A percentile compares a stretch with the other conserved stretches of the same genome.
phyloP scores from a whole-genome alignment of 2,888 invertebrate genomes.

The Holacanthella duospinosa region DNA sequence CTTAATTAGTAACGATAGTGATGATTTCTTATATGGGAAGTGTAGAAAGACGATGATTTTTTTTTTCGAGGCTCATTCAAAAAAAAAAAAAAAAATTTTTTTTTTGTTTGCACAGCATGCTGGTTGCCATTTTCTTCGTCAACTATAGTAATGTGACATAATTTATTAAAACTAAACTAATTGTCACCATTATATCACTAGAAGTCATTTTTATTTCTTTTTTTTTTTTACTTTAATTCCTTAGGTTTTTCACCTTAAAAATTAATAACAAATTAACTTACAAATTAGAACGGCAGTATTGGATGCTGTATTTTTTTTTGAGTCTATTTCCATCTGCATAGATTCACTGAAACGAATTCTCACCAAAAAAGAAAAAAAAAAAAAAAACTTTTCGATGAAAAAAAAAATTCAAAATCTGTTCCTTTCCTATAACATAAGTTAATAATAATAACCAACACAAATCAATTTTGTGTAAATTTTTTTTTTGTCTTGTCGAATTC shows the following conservation, averaged over 20 bases:
- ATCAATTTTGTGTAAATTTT: background rate
- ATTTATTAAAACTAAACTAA: background rate
- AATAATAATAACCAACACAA: too few species aligned
- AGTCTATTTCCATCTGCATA: background rate
- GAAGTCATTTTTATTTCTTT: background rate
- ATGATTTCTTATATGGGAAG: background rate
- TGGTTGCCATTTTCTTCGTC: background rate
- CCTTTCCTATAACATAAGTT: too few species aligned
- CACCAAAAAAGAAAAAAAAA: too few species aligned
- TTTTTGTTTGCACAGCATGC: too few species aligned
- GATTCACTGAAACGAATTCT: background rate
- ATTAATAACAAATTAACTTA: background rate
- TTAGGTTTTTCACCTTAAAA: background rate
- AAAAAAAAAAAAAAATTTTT: background rate
- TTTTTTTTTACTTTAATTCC: background rate
- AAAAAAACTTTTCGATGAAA: too few species aligned
- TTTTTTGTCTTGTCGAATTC: background rate
- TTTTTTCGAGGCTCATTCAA: background rate
- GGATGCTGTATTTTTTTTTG: background rate
- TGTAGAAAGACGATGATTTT: background rate
- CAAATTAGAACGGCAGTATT: background rate
- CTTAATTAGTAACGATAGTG: background rate
- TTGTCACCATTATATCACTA: background rate
- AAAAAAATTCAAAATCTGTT: too few species aligned
- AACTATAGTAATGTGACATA: background rate